Percentiles rank a stretch among this genome's conserved stretches.
phyloP scores from a whole-genome alignment of 2,888 invertebrate species.

The Blera fallax region DNA sequence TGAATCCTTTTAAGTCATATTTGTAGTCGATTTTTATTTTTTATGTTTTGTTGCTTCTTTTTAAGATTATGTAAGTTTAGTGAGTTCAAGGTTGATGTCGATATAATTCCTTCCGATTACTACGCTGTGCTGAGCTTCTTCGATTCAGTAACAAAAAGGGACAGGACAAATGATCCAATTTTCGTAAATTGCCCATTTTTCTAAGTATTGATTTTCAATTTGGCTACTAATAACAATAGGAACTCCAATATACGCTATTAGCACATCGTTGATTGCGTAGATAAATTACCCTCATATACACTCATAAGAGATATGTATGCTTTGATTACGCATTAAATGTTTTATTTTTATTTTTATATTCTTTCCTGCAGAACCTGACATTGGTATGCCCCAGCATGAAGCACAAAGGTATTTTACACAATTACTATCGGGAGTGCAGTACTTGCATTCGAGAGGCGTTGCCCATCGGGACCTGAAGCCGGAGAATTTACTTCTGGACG shows the following conservation, averaged over 20 bases:
- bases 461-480: constrained; percentile 98
- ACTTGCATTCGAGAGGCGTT: constrained; percentile 93
- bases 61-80: constrained; percentile 8
- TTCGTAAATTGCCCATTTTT: constrained; percentile 4
- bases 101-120: neutral
- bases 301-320: neutral
- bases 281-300: neutral
- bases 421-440: constrained; percentile 92
- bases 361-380: constrained; percentile 90
- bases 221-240: constrained; percentile 11
- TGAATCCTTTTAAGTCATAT: neutral
- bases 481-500: constrained; percentile 95
- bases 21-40: neutral
- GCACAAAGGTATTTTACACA: constrained; percentile 95
- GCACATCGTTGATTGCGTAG: constrained; percentile 25
- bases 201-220: constrained; percentile 63
- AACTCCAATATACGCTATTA: neutral
- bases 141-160: neutral
- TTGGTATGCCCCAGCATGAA: constrained; percentile 90
- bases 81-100: constrained; percentile 34
- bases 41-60: no score
- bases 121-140: neutral
- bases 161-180: neutral
- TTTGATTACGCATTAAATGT: constrained; percentile 14
- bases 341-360: constrained; percentile 42